Conservation (phyloP, 35 echinoderm and acorn worm genomes). For the Patiria miniata region DNA sequence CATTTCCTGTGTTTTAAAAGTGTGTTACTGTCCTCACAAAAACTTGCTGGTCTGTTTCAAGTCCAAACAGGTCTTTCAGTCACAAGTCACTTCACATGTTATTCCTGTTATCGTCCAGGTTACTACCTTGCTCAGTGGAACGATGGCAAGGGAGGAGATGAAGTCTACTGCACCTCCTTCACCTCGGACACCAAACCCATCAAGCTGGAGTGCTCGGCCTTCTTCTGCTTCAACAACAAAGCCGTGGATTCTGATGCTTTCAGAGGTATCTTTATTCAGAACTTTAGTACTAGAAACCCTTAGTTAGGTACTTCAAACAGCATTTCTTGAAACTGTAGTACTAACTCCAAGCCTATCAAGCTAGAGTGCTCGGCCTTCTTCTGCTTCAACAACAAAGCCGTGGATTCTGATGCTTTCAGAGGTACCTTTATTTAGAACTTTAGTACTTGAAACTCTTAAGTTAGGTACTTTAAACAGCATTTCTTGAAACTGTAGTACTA, state of each 20-base stretch:
- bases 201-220: slow-evolving; percentile 94
- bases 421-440: slow-evolving; percentile 34
- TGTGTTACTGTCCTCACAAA: too few species aligned
- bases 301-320: too few species aligned
- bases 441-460: too few species aligned
- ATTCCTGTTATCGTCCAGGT: slow-evolving; percentile 5
- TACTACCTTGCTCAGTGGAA: slow-evolving; percentile 97
- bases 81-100: too few species aligned
- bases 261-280: slow-evolving; percentile 69
- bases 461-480: too few species aligned
- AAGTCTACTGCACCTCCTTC: slow-evolving; percentile 81
- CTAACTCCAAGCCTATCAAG: slow-evolving; percentile 90
- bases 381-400: slow-evolving; percentile 84
- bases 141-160: slow-evolving; percentile 80
- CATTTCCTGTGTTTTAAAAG: too few species aligned
- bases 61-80: too few species aligned
- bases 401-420: slow-evolving; percentile 98
- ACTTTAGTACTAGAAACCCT: too few species aligned
- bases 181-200: slow-evolving; percentile 92
- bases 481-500: too few species aligned
- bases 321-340: too few species aligned
- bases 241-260: slow-evolving; percentile 97
- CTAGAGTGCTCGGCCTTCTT: slow-evolving; percentile 96
- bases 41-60: too few species aligned
- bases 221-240: slow-evolving; percentile 88